These are phyloP conservation scores for Lordiphosa stackelbergi DNA, from an alignment of 1,140 invertebrate species.

Conservation along the genomic window DNA sequence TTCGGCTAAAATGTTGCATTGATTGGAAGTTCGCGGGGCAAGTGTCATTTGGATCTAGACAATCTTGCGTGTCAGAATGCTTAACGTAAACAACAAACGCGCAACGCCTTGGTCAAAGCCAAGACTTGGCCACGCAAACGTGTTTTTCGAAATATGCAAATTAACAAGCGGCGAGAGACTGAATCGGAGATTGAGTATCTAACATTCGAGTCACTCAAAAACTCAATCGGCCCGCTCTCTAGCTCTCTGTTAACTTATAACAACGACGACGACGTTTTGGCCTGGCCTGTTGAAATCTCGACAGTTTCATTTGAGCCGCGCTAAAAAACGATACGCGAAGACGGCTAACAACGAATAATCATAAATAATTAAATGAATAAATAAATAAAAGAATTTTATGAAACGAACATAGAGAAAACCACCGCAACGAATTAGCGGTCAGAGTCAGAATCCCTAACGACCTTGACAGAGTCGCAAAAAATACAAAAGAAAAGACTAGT, in stretches of 20 bases:
- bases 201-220: constrained; percentile 40
- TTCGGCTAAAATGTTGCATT: constrained; percentile 5
- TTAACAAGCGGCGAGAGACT: constrained; percentile 36
- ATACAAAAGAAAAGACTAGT: constrained; percentile 44
- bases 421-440: constrained; percentile 34
- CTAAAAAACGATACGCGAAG: constrained; percentile 71
- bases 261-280: too few relatives aligned
- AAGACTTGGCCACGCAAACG: constrained; percentile 34
- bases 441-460: constrained; percentile 26
- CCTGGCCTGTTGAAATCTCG: constrained; percentile 42
- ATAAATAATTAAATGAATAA: constrained; percentile 12
- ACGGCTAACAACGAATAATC: constrained; percentile 29
- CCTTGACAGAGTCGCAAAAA: constrained; percentile 59
- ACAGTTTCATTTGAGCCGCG: constrained; percentile 76
- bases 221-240: constrained; percentile 49
- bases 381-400: constrained; percentile 4
- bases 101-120: too few relatives aligned
- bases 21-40: constrained; percentile 7
- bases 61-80: constrained; percentile 57
- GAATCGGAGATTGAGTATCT: constrained; percentile 3
- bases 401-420: constrained; percentile 24
- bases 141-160: constrained; percentile 60
- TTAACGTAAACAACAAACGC: constrained; percentile 17
- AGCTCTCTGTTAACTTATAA: constrained; percentile 22
- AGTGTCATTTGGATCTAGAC: constrained; percentile 8